Percentiles rank a stretch among this genome's conserved stretches.
phyloP scores from a whole-genome alignment of 2,797 vertebrate genomes.

The Prionace glauca region DNA sequence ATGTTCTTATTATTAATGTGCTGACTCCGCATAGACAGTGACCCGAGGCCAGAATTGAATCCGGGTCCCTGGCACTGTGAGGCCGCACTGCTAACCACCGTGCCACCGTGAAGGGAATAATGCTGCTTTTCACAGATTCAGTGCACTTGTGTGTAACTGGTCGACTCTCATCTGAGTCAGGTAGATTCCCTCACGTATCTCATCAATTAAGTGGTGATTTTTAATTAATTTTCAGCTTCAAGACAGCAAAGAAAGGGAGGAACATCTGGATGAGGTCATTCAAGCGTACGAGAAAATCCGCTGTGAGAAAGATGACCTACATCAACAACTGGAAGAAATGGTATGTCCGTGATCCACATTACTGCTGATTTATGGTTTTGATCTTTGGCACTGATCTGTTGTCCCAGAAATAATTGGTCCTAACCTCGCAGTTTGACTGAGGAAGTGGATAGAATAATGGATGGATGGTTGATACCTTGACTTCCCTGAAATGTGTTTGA shows the following conservation, averaged over 20 bases:
- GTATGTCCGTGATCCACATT: conserved; percentile 52
- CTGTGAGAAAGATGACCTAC: conserved; percentile 87
- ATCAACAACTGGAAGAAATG: conserved; percentile 90
- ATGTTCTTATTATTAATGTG: no score
- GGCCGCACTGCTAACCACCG: no score
- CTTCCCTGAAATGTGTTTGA: not conserved
- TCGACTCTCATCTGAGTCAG: not conserved
- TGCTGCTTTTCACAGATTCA: not conserved
- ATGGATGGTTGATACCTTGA: not conserved
- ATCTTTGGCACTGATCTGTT: not conserved
- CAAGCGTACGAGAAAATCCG: conserved; percentile 95
- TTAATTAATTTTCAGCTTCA: conserved; percentile 63
- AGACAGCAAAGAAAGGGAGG: conserved; percentile 88
- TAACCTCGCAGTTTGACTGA: not conserved
- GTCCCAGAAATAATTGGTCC: not conserved
- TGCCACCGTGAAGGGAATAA: not conserved
- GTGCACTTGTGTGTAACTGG: not conserved
- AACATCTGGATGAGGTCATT: conserved; percentile 94
- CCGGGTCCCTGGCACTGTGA: no score
- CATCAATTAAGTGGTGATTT: not conserved
- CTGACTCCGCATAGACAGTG: no score
- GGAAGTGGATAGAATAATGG: not conserved
- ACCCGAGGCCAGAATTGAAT: no score
- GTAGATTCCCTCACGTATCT: fast-evolving
- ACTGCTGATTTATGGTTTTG: not conserved